Evolutionary conservation across 2,797 vertebrate species (phyloP).

Genomic region (Fistularia commersonii): DNA sequence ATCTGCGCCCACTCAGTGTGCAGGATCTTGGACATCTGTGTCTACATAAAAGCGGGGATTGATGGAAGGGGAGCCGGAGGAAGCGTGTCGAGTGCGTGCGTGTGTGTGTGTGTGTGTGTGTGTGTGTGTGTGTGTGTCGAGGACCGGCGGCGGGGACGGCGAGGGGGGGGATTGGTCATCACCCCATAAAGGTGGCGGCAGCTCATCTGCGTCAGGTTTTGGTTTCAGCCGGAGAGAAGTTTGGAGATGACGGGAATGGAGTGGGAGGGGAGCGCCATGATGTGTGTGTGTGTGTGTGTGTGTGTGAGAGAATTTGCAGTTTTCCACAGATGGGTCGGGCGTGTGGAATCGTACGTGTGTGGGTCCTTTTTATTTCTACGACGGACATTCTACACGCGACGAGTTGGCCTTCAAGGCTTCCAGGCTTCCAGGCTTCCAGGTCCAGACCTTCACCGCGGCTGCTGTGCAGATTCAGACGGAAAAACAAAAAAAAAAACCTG

Average conservation of each 20-base stretch:
- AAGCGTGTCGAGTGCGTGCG: slow-evolving; percentile 45
- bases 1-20: slow-evolving; percentile 69
- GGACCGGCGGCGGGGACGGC: slow-evolving; percentile 20
- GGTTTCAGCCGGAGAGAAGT: slow-evolving; percentile 13
- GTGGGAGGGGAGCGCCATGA: slow-evolving; percentile 49
- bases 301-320: slow-evolving; percentile 36
- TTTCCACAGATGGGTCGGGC: slow-evolving; percentile 58
- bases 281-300: slow-evolving; percentile 38
- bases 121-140: slow-evolving; percentile 22
- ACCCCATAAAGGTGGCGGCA: slow-evolving; percentile 65
- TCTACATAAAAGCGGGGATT: slow-evolving; percentile 55
- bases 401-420: too few relatives aligned
- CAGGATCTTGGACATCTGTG: slow-evolving; percentile 69
- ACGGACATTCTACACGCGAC: slow-evolving; percentile 19
- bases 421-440: too few relatives aligned
- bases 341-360: slow-evolving; percentile 42
- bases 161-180: slow-evolving; percentile 37
- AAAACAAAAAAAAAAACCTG: too few relatives aligned
- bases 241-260: slow-evolving; percentile 22
- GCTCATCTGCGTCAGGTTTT: slow-evolving; percentile 54
- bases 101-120: slow-evolving; percentile 13
- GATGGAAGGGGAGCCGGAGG: slow-evolving; percentile 28
- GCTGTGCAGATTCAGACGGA: too few relatives aligned
- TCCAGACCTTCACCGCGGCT: too few relatives aligned
- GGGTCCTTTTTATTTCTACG: slow-evolving; percentile 28